Base-by-base conservation (phyloP, 2,888 invertebrate species). In the Aleiodes alternator region DNA sequence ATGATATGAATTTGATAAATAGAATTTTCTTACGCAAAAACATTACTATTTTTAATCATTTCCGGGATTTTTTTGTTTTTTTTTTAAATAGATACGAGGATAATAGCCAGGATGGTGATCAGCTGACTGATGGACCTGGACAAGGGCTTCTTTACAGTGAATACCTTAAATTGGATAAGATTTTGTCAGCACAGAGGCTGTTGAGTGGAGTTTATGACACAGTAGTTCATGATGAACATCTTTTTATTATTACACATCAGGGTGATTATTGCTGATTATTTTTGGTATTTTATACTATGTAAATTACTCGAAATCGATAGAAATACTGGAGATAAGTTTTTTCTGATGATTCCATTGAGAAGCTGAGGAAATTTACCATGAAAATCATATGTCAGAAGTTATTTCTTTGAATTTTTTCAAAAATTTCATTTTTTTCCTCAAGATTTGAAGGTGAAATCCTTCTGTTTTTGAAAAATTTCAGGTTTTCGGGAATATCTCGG, bases 191-290 rank as follows among this genome's bases (percentile, higher is more conserved):
- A 0, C 98, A 98, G 90, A 91, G 94, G 76, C 92, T 97, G 91
- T 92, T 96, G 66, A 97, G 97, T 80, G 92, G 92, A 5, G 92
- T 94, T 86, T 86, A 87, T 73, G 93, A 95, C 72, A 91, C 93
- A 31, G 91, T 93, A 74, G 97, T 98, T 0, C 98, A 98, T 82
- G 99, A 99, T 89, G 99, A 99, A 86, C 98, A 99, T 90, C 92
- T 99, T 7, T 99, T 99, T 89, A 98, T 99, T 78, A 92, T 99
- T 71, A 98, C 97, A 11, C 99, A 99, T 91, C 99, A 99, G 94
- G 97, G 98, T 98, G 90, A 72, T 29, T 53, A 66, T 53, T 6
- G 51, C 11, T 34, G 11, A 14, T 23, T 23, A 23, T 1, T 23
- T 23, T 23, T 23, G 23, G 23, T 23, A 23, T 23, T 23, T 23